Evolutionary conservation across 2,888 invertebrate genomes (phyloP), one percentile per base, ranked within the genome.

Genomic region (Orthonevra nobilis): DNA sequence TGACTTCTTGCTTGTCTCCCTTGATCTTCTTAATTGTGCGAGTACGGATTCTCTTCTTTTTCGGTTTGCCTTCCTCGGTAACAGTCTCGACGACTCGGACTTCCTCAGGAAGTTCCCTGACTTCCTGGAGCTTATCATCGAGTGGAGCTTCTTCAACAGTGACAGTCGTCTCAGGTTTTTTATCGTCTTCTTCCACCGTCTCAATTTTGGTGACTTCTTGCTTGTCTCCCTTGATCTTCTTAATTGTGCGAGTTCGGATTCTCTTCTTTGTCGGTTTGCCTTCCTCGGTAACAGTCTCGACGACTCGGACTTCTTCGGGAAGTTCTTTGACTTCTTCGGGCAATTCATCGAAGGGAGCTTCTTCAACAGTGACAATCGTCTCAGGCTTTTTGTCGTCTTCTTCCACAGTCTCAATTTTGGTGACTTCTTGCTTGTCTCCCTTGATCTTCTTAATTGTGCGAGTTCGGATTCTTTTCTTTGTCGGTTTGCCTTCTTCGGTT

Each of bases 1-100:
- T 72, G 38, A 72, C 63, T 48, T 72, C 70, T 38, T 72, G 63
- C 23, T 63, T 72, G 46, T 54, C 70, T 2, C 70, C 70, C 61
- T 61, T 70, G 15, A 70, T 26, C 38, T 54, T 60, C 14, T 52
- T 70, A 20, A 70, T 61, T 9, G n/a, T 9, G 3, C 60, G 60
- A n/a, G 70, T 70, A 3, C 70, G 70, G 5, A 60, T 60, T 36
- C 26, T 60, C 10, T 60, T 60, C 36, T 60, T 60, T 5, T 14
- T 46, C 0, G 60, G 60, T 3, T 60, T 60, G 12, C 60, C 60
- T n/a, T 60, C 60, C 15, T 60, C 46, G 3, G 44, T 23, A 17
- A 60, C 3, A 1, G 60, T 23, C 12, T 60, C 46, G 0, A 60
- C n/a, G 0, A 60, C 46, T 1, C 60, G 46, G 2, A 60, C 60